A percentile compares a stretch with the other conserved stretches of the same genome.
Conservation (phyloP, 2,888 invertebrate species). For the Vesta saturnalis region DNA sequence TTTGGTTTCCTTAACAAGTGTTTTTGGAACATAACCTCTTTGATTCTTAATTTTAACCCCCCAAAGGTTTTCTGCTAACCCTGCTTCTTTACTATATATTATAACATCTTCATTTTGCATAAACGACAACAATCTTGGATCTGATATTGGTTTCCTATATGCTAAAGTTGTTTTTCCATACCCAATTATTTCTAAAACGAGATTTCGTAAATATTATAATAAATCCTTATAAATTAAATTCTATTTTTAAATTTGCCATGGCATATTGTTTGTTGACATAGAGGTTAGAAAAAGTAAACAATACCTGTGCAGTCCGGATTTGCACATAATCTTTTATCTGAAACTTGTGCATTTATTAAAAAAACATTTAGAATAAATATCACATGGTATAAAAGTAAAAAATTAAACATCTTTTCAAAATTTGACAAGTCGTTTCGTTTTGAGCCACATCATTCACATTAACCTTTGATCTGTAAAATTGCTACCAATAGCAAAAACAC, state of each 20-base stretch:
- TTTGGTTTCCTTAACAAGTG: constrained; percentile 70
- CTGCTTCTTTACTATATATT: constrained; percentile 78
- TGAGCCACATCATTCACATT: constrained; percentile 50
- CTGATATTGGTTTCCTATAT: constrained; percentile 66
- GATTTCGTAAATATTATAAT: neutral
- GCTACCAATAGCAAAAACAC: neutral
- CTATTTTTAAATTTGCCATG: no score
- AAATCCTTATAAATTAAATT: neutral
- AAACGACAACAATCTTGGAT: constrained; percentile 26
- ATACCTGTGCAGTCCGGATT: constrained; percentile 77
- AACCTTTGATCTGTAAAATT: constrained; percentile 6
- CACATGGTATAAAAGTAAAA: constrained; percentile 57
- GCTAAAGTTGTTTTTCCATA: constrained; percentile 67
- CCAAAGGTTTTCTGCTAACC: constrained; percentile 70
- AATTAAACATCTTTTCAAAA: constrained; percentile 59
- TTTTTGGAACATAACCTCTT: constrained; percentile 73
- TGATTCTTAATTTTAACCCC: constrained; percentile 75
- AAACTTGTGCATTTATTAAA: constrained; percentile 62
- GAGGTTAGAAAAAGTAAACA: constrained; percentile 51
- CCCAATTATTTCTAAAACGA: constrained; percentile 68
- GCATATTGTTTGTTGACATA: constrained; percentile 9
- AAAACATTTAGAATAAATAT: constrained; percentile 56
- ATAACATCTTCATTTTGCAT: constrained; percentile 66
- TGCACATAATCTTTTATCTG: constrained; percentile 76
- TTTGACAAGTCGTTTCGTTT: constrained; percentile 52